phyloP scores from a whole-genome alignment of 23 tunicate species.

The Trididemnum clinides region DNA sequence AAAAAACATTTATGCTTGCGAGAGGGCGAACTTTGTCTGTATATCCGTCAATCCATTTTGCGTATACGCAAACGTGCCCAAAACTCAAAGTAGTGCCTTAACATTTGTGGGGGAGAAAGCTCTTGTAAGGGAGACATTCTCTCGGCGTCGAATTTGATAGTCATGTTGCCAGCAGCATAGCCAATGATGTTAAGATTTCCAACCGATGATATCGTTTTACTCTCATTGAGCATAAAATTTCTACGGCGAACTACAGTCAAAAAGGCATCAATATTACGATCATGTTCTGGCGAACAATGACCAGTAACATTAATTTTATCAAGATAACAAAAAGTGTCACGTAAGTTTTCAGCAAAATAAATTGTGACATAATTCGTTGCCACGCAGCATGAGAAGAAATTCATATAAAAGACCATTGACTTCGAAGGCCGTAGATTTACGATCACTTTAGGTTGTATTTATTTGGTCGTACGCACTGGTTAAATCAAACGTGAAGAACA shows the following conservation, averaged over 20 bases:
- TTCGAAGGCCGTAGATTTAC: not conserved
- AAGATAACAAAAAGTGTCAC: not conserved
- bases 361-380: not conserved
- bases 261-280: not conserved
- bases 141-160: not conserved
- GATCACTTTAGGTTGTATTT: not conserved
- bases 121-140: not conserved
- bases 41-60: not conserved
- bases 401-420: not conserved
- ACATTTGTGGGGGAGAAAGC: not conserved
- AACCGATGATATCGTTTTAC: not conserved
- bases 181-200: not conserved
- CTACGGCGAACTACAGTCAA: not conserved
- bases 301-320: not conserved
- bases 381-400: not conserved
- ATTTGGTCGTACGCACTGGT: not conserved
- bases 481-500: not conserved
- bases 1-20: not conserved
- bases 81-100: not conserved
- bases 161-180: not conserved
- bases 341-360: not conserved
- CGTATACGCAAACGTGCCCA: not conserved
- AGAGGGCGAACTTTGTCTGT: not conserved
- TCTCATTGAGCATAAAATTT: not conserved
- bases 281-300: not conserved